Evolutionary conservation across 2,888 invertebrate species (phyloP).

Genomic region (Leucophora obtusa): DNA sequence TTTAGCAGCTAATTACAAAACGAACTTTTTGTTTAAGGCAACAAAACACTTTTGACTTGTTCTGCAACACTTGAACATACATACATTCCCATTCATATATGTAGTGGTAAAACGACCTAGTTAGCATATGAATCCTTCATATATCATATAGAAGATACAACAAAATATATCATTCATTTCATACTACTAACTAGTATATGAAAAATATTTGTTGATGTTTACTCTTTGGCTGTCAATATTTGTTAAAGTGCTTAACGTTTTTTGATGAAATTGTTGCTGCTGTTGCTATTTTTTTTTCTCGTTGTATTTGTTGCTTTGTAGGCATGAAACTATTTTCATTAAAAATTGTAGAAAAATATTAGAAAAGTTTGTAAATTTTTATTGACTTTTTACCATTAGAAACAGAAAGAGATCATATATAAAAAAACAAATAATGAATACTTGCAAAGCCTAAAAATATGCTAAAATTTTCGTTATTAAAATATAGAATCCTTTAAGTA

Average conservation of each 20-base stretch:
- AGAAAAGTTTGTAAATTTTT: conserved; percentile 64
- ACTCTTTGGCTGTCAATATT: conserved; percentile 75
- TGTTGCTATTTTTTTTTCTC: conserved; percentile 11
- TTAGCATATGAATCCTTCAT: conserved; percentile 40
- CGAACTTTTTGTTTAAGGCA: conserved; percentile 44
- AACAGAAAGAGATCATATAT: conserved; percentile 10
- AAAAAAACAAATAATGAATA: conserved; percentile 43
- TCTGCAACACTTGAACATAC: conserved; percentile 24
- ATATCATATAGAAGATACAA: not conserved
- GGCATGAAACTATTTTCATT: conserved; percentile 62
- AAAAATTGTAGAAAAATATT: conserved; percentile 60
- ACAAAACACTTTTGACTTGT: conserved; percentile 53
- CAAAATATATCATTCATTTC: conserved; percentile 32
- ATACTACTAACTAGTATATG: conserved; percentile 11
- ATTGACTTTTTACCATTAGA: conserved; percentile 65
- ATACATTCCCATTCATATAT: conserved; percentile 19
- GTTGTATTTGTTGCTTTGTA: conserved; percentile 29
- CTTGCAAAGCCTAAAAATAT: conserved; percentile 43
- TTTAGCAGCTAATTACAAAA: conserved; percentile 54
- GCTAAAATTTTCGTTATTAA: conserved; percentile 37
- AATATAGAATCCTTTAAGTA: conserved; percentile 44
- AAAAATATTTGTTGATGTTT: conserved; percentile 46
- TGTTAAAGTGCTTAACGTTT: conserved; percentile 73
- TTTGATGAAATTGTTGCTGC: conserved; percentile 10
- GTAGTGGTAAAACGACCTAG: conserved; percentile 58